Evolutionary conservation across 2,888 invertebrate genomes (phyloP).

Genomic region (Lysandra bellargus): DNA sequence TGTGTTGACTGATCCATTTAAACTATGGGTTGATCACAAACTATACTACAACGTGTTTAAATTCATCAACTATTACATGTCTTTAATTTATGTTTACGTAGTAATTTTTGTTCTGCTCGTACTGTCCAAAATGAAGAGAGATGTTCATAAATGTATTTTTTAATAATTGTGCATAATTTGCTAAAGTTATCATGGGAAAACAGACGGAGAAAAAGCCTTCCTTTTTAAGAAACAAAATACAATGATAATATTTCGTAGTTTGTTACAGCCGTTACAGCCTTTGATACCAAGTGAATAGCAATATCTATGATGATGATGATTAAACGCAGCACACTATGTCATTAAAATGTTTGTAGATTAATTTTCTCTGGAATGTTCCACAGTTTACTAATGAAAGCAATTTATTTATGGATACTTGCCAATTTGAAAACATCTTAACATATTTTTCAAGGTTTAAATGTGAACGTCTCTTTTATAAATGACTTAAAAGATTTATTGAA

Average conservation of each 20-base stretch:
- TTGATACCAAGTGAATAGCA: not conserved
- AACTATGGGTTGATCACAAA: too few species aligned
- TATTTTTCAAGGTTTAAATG: conserved; percentile 13
- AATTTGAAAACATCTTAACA: conserved; percentile 17
- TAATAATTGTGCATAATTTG: too few species aligned
- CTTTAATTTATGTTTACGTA: too few species aligned
- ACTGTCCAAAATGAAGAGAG: too few species aligned
- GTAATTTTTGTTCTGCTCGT: too few species aligned
- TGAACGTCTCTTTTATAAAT: not conserved
- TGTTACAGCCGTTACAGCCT: not conserved
- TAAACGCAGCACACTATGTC: not conserved
- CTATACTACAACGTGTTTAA: too few species aligned
- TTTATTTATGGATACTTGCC: conserved; percentile 25
- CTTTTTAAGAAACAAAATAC: too few species aligned
- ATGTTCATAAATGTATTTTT: too few species aligned
- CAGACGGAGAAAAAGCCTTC: too few species aligned
- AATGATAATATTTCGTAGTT: not conserved
- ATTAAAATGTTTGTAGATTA: conserved; percentile 7
- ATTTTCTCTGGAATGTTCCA: conserved; percentile 24
- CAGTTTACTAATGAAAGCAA: conserved; percentile 27
- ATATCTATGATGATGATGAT: not conserved
- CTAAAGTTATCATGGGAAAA: too few species aligned
- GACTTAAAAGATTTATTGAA: not conserved
- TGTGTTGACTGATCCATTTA: too few species aligned
- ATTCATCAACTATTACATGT: too few species aligned